Evolutionary conservation across 2,113 vertebrate species (phyloP), one percentile per base, ranked within the genome.

Genomic region (Myiozetetes cayanensis): DNA sequence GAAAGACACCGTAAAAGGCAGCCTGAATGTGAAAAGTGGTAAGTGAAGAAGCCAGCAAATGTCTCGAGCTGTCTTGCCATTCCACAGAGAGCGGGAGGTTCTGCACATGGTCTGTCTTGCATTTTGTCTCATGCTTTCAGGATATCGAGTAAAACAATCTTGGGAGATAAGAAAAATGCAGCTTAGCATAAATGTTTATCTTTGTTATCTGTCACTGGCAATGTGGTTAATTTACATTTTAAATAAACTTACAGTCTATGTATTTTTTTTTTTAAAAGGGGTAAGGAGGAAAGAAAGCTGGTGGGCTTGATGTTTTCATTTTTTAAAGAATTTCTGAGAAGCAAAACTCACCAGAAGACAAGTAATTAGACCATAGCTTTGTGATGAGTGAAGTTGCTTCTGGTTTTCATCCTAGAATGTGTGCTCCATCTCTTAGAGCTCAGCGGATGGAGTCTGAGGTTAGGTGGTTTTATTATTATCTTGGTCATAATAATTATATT

Each of bases 21-120:
- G 97, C 87, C 98, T 99, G 80, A 98, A 98, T 75, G 99, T 99
- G 98, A 99, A 98, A 98, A 99, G 98, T 97, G 98, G 99, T 99
- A 98, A 98, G 99, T 99, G 95, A 72, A 97, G 93, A 97, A 96
- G 91, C 76, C 81, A 89, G 77, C 46, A 56, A 49, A 84, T 81
- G 90, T 89, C 89, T 94, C 20, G 50, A 96, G 85, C 70, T 94
- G 41, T 62, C 92, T 44, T 95, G 76, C 83, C 92, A 44, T 87
- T 70, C 46, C 43, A 74, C 73, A 87, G 76, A 55, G 89, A 84
- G 55, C 4, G 3, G 58, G 83, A 88, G 70, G 81, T 70, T 94
- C 89, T 95, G 61, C 94, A 91, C 89, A 19, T 94, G 95, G 94
- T 89, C 95, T 92, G 10, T 94, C 94, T 85, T 92, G 73, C 41